Conservation (phyloP, 2,797 vertebrate species). For the Nannoperca obscura region DNA sequence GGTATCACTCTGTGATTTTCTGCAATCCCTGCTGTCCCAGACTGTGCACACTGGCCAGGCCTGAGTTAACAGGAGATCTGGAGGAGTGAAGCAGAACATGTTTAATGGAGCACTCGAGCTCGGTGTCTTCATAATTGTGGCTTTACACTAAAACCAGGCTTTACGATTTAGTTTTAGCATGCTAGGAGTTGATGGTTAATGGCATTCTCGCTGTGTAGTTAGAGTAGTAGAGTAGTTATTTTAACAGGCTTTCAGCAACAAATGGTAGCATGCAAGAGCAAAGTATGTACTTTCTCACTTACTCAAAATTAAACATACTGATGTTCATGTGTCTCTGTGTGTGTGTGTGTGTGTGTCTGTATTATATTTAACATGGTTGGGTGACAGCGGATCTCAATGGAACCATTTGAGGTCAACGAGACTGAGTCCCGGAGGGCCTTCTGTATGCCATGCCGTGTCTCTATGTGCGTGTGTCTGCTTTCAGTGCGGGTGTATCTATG, state of each 20-base stretch:
- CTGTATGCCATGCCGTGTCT: slow-evolving; percentile 26
- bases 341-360: background rate
- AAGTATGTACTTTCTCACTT: slow-evolving; percentile 7
- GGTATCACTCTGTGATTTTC: slow-evolving; percentile 29
- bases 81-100: slow-evolving; percentile 38
- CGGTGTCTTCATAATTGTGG: background rate
- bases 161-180: slow-evolving; percentile 15
- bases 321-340: slow-evolving; percentile 2
- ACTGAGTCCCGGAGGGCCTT: slow-evolving; percentile 46
- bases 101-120: slow-evolving; percentile 37
- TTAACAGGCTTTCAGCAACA: slow-evolving; percentile 9
- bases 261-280: background rate
- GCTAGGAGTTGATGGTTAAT: slow-evolving; percentile 16
- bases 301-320: background rate
- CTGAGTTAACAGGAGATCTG: slow-evolving; percentile 34
- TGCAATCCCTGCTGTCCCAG: slow-evolving; percentile 32
- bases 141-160: slow-evolving; percentile 39
- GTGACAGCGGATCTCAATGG: slow-evolving; percentile 53
- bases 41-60: slow-evolving; percentile 23
- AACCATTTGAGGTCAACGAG: slow-evolving; percentile 57
- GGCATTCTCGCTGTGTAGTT: background rate
- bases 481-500: background rate
- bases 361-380: slow-evolving; percentile 43
- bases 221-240: slow-evolving; percentile 14
- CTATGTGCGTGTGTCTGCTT: slow-evolving; percentile 13